These are phyloP conservation scores for Dinocampus coccinellae DNA, from an alignment of 2,888 invertebrate genomes.

Conservation along the genomic window DNA sequence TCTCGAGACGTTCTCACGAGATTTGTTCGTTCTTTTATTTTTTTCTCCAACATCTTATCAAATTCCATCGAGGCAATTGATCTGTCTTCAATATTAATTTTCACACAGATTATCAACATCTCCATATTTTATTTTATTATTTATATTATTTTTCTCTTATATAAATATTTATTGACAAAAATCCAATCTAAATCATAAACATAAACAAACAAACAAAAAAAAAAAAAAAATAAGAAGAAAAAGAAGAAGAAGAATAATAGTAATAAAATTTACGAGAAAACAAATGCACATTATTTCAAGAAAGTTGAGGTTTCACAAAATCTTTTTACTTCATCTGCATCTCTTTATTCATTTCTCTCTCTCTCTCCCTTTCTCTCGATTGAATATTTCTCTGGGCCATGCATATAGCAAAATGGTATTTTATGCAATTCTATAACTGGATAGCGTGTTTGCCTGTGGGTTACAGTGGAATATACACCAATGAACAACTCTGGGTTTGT, in stretches of 20 bases:
- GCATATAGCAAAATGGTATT: constrained; percentile 25
- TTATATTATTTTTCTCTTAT: no score
- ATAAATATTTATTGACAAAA: no score
- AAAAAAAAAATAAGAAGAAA: constrained; percentile 3
- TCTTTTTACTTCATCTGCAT: neutral
- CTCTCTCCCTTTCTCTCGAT: no score
- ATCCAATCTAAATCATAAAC: no score
- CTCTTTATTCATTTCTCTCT: neutral
- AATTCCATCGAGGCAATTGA: neutral
- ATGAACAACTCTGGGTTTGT: constrained; percentile 39
- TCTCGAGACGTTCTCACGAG: constrained; percentile 40
- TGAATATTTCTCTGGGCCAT: no score
- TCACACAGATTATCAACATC: no score
- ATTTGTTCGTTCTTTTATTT: constrained; percentile 26
- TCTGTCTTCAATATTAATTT: neutral
- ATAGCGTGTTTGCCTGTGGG: neutral
- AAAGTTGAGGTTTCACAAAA: neutral
- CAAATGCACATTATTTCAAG: no score
- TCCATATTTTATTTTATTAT: no score
- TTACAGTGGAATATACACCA: no score
- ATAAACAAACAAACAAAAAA: neutral
- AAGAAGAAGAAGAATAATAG: no score
- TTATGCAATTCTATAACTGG: no score
- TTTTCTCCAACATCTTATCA: neutral
- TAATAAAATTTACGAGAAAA: no score